A percentile compares a stretch with the other conserved stretches of the same genome.
Conservation (phyloP, 37 sponge, comb jelly and placozoan species). For the Bolinopsis microptera region DNA sequence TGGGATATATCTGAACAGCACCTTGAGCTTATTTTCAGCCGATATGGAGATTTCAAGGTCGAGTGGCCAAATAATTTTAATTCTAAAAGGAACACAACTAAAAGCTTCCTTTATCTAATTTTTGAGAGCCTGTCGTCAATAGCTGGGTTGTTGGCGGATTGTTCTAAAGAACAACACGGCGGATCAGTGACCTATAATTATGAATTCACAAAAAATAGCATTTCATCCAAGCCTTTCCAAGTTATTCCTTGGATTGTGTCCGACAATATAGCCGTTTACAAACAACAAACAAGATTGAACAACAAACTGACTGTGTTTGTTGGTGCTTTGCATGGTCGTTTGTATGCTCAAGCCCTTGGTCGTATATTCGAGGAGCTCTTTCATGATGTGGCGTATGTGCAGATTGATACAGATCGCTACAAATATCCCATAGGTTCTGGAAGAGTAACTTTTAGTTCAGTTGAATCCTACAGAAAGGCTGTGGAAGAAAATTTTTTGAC, state of each 20-base stretch:
- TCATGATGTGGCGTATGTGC: constrained; percentile 51
- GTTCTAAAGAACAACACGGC: constrained; percentile 46
- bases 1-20: constrained; percentile 54
- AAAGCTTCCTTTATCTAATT: constrained; percentile 64
- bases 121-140: constrained; percentile 26
- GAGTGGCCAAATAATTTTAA: constrained; percentile 60
- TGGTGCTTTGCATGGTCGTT: constrained; percentile 40
- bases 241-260: constrained; percentile 44
- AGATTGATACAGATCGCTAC: constrained; percentile 60
- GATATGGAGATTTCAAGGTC: constrained; percentile 61
- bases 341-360: constrained; percentile 47
- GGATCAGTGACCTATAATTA: constrained; percentile 53
- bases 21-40: constrained; percentile 13
- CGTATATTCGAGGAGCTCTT: constrained; percentile 58
- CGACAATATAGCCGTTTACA: constrained; percentile 23
- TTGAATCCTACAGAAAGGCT: constrained; percentile 43
- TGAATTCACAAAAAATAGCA: neutral
- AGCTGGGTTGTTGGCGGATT: constrained; percentile 20
- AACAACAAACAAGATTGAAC: neutral
- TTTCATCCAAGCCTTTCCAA: neutral
- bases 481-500: constrained; percentile 50
- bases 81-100: constrained; percentile 49
- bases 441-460: constrained; percentile 6
- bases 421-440: constrained; percentile 60
- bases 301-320: constrained; percentile 64